Evolutionary conservation across 2,888 invertebrate genomes (phyloP).

Genomic region (Perithous albicinctus): DNA sequence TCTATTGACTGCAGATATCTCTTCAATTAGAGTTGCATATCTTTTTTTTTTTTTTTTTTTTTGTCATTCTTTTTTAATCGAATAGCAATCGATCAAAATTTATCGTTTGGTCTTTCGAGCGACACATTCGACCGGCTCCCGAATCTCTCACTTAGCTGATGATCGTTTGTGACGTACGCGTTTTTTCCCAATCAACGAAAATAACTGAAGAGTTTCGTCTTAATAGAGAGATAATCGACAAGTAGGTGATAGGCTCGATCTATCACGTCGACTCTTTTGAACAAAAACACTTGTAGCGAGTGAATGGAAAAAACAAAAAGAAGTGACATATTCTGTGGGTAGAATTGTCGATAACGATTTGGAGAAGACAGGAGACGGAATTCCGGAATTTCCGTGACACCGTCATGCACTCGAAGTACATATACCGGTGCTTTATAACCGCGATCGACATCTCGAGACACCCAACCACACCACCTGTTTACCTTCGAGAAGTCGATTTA

Average conservation of each 20-base stretch:
- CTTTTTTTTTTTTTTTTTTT: too few relatives aligned
- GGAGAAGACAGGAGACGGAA: conserved; percentile 35
- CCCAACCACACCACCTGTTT: conserved; percentile 65
- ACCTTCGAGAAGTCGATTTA: conserved; percentile 62
- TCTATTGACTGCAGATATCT: neutral
- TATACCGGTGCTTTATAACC: conserved; percentile 42
- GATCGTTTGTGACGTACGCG: neutral
- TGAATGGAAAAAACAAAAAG: neutral
- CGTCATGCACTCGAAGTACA: conserved; percentile 25
- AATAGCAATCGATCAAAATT: neutral
- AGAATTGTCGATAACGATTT: conserved; percentile 10
- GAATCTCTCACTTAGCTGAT: neutral
- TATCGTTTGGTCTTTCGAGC: neutral
- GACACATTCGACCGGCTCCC: neutral
- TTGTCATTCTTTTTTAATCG: neutral
- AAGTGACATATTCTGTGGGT: neutral
- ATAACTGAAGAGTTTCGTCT: neutral
- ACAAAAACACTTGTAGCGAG: neutral
- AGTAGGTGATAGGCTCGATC: neutral
- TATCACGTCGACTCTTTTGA: neutral
- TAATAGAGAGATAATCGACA: neutral
- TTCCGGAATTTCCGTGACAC: conserved; percentile 47
- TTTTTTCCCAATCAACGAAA: neutral
- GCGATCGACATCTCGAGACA: conserved; percentile 56
- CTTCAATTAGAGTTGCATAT: neutral